Conservation (phyloP, 2,888 invertebrate genomes). For the Uloborus plumipes region DNA sequence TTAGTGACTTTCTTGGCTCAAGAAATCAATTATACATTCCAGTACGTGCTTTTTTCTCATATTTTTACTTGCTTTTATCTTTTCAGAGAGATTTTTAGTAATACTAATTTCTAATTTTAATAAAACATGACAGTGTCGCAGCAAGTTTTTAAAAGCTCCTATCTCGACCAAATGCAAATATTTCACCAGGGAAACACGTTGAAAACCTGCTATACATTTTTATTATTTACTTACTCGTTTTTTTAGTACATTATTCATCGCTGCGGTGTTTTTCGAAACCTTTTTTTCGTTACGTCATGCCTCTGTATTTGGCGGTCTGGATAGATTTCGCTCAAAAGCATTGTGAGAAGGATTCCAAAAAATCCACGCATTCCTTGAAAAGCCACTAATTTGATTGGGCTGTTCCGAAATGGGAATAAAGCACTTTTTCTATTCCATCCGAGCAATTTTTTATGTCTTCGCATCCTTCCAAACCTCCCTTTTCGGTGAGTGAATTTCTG, state of each 20-base stretch:
- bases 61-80: conserved; percentile 34
- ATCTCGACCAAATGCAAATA: conserved; percentile 51
- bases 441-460: conserved; percentile 7
- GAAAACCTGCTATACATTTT: conserved; percentile 33
- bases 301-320: not conserved
- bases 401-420: conserved; percentile 31
- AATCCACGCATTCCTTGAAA: conserved; percentile 14
- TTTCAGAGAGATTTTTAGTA: conserved; percentile 58
- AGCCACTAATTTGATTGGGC: conserved; percentile 58
- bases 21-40: conserved; percentile 64
- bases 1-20: conserved; percentile 59
- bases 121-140: conserved; percentile 62
- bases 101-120: conserved; percentile 65
- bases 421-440: conserved; percentile 9
- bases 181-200: conserved; percentile 24
- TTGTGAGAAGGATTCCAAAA: conserved; percentile 10
- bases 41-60: conserved; percentile 22
- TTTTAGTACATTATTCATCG: conserved; percentile 53
- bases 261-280: conserved; percentile 50
- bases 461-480: not conserved
- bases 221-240: conserved; percentile 44
- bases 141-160: conserved; percentile 48
- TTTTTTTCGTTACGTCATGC: conserved; percentile 24
- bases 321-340: conserved; percentile 8
- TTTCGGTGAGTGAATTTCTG: not conserved